Conservation (phyloP, 2,888 invertebrate species). For the Pemphredon lugubris region DNA sequence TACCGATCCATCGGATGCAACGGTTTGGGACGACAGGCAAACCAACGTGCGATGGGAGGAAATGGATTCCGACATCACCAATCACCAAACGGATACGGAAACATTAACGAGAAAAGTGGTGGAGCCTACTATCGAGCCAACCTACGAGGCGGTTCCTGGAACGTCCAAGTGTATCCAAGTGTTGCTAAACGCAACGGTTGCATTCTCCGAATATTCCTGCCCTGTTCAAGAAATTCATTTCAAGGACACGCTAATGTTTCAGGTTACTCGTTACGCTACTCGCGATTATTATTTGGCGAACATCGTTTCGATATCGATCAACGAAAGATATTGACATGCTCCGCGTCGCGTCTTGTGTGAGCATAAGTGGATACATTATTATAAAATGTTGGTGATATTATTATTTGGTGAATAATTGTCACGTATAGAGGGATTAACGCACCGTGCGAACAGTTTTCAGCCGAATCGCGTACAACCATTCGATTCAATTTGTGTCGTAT, state of each 20-base stretch:
- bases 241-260: conserved; percentile 83
- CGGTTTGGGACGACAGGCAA: conserved; percentile 81
- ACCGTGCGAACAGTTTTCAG: no score
- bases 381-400: no score
- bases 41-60: conserved; percentile 75
- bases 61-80: conserved; percentile 21
- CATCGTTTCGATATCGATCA: no score
- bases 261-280: conserved; percentile 76
- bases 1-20: conserved; percentile 49
- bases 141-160: conserved; percentile 66
- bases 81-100: conserved; percentile 14
- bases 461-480: no score
- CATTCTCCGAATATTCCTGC: conserved; percentile 82
- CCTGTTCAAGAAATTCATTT: conserved; percentile 81
- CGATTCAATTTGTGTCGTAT: no score
- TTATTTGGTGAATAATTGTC: no score
- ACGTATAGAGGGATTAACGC: no score
- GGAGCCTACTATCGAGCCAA: conserved; percentile 75
- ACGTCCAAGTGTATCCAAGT: conserved; percentile 79
- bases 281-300: not conserved
- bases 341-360: no score
- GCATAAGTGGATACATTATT: no score
- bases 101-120: conserved; percentile 66
- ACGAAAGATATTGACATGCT: no score
- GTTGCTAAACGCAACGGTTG: conserved; percentile 82